Percentiles rank a stretch among this genome's conserved stretches.
phyloP scores from a whole-genome alignment of 1,140 invertebrate genomes.

The Heliconius nattereri region DNA sequence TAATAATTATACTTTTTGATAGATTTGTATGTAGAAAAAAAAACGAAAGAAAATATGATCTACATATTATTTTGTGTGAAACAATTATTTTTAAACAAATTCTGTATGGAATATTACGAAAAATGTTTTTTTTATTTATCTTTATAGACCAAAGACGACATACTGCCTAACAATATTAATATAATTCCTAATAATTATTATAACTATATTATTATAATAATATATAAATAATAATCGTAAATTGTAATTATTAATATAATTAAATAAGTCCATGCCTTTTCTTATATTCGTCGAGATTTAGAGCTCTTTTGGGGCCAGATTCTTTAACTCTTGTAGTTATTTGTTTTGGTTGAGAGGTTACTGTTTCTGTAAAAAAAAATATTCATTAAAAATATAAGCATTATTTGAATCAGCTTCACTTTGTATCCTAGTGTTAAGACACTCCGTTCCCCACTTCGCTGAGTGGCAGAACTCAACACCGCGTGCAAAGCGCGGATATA shows the following conservation, averaged over 20 bases:
- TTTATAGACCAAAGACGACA: not conserved
- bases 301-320: constrained; percentile 90
- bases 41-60: no score
- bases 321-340: constrained; percentile 86
- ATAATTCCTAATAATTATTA: constrained; percentile 1
- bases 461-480: no score
- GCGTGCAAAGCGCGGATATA: no score
- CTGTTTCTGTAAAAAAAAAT: constrained; percentile 57
- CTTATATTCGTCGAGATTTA: constrained; percentile 98
- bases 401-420: no score
- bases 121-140: not conserved
- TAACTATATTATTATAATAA: not conserved
- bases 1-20: no score
- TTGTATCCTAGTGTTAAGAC: no score
- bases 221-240: constrained; percentile 7
- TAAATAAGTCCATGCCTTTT: constrained; percentile 97
- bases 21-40: no score
- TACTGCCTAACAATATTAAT: not conserved
- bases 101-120: not conserved
- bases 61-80: not conserved
- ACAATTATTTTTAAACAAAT: not conserved
- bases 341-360: constrained; percentile 89
- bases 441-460: no score
- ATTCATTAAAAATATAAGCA: not conserved
- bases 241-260: constrained; percentile 30